Evolutionary conservation across 2,113 vertebrate genomes (phyloP).

Genomic region (Pipa parva): DNA sequence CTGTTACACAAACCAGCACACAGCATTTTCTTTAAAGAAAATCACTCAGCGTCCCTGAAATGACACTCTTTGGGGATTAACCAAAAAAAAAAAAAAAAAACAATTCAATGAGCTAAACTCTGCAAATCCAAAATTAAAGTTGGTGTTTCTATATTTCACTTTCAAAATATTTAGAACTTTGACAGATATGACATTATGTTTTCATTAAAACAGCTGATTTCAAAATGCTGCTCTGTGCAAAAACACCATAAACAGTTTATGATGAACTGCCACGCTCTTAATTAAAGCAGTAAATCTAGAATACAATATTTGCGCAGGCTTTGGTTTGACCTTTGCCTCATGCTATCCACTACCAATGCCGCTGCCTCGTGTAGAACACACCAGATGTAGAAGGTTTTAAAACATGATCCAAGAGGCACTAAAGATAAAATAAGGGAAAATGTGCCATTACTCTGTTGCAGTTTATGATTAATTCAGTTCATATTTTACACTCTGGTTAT

Average conservation of each 20-base stretch:
- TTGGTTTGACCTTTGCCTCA: slow-evolving; percentile 80
- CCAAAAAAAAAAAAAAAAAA: slow-evolving; percentile 57
- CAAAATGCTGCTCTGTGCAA: slow-evolving; percentile 76
- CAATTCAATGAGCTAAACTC: slow-evolving; percentile 71
- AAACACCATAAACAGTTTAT: slow-evolving; percentile 88
- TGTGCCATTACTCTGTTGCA: slow-evolving; percentile 73
- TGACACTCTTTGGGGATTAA: slow-evolving; percentile 69
- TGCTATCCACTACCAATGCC: slow-evolving; percentile 71
- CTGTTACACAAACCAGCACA: slow-evolving; percentile 51
- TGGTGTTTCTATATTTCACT: slow-evolving; percentile 77
- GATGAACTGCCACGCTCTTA: slow-evolving; percentile 85
- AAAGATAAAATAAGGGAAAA: slow-evolving; percentile 81
- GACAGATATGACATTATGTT: slow-evolving; percentile 81
- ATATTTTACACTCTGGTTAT: slow-evolving; percentile 85
- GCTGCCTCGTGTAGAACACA: slow-evolving; percentile 60
- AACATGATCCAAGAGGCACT: slow-evolving; percentile 73
- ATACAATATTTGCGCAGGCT: slow-evolving; percentile 76
- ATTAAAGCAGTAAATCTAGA: slow-evolving; percentile 93
- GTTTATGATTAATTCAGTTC: slow-evolving; percentile 85
- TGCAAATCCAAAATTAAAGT: slow-evolving; percentile 76
- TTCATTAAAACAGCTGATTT: slow-evolving; percentile 85
- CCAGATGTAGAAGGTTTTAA: slow-evolving; percentile 73
- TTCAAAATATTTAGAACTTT: slow-evolving; percentile 85
- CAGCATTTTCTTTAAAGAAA: slow-evolving; percentile 24
- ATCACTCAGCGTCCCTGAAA: slow-evolving; percentile 52